Conservation (phyloP, 1,140 invertebrate species). For the Leptopilina boulardi region DNA sequence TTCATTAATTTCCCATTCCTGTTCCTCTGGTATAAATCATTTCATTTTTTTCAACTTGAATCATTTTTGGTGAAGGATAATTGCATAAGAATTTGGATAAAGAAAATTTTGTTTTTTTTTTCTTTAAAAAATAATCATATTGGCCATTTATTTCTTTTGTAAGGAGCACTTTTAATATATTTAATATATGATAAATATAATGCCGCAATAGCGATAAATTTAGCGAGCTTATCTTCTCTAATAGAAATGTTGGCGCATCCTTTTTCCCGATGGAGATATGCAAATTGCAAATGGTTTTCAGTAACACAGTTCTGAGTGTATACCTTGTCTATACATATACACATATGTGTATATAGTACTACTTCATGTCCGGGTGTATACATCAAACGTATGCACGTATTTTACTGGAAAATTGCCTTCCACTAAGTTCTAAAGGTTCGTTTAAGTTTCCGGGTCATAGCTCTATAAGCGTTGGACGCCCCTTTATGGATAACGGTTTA, state of each 20-base stretch:
- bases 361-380: neutral
- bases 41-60: too few relatives aligned
- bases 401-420: slow-evolving; percentile 52
- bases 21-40: too few relatives aligned
- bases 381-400: neutral
- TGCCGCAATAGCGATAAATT: neutral
- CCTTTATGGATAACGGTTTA: slow-evolving; percentile 13
- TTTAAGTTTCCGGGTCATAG: slow-evolving; percentile 62
- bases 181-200: neutral
- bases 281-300: slow-evolving; percentile 50
- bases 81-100: too few relatives aligned
- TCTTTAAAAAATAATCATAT: too few relatives aligned
- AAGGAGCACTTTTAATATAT: neutral
- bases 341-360: neutral
- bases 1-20: too few relatives aligned
- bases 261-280: slow-evolving; percentile 43
- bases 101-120: too few relatives aligned
- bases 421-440: slow-evolving; percentile 54
- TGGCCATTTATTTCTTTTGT: too few relatives aligned
- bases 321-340: neutral
- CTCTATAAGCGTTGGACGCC: slow-evolving; percentile 45
- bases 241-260: slow-evolving; percentile 38
- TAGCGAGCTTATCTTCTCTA: neutral
- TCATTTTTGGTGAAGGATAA: too few relatives aligned
- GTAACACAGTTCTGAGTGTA: slow-evolving; percentile 30